phyloP scores from a whole-genome alignment of 2,797 vertebrate species.

The Urosaurus nigricauda region DNA sequence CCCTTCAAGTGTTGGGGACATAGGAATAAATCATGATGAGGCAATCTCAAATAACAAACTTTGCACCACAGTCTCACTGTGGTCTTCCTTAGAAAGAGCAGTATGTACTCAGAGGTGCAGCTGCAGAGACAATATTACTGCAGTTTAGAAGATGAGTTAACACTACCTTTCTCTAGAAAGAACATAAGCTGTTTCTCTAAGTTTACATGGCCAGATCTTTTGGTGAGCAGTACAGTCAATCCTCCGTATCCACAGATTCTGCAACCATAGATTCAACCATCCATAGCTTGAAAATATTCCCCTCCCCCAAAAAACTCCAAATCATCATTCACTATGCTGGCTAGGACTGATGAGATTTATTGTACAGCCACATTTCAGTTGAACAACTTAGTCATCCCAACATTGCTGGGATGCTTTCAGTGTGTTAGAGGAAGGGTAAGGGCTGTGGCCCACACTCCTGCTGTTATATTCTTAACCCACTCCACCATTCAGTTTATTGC shows the following conservation, averaged over 20 bases:
- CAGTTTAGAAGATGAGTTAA: neutral
- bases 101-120: neutral
- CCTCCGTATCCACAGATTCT: too few relatives aligned
- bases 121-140: neutral
- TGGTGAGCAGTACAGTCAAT: neutral
- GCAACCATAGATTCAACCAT: too few relatives aligned
- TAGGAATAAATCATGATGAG: neutral
- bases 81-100: conserved; percentile 2
- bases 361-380: neutral
- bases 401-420: too few relatives aligned
- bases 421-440: too few relatives aligned
- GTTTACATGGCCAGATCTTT: neutral
- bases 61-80: neutral
- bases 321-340: neutral
- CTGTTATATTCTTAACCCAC: too few relatives aligned
- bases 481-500: too few relatives aligned
- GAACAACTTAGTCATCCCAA: too few relatives aligned
- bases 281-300: too few relatives aligned
- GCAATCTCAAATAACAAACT: neutral
- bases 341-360: neutral
- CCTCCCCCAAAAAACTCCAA: too few relatives aligned
- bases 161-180: neutral
- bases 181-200: neutral
- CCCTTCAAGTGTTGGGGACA: neutral
- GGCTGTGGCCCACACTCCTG: too few relatives aligned